Evolutionary conservation across 1,140 invertebrate genomes (phyloP), one percentile per base, ranked within the genome.

Genomic region (Potamilus streckersoni): DNA sequence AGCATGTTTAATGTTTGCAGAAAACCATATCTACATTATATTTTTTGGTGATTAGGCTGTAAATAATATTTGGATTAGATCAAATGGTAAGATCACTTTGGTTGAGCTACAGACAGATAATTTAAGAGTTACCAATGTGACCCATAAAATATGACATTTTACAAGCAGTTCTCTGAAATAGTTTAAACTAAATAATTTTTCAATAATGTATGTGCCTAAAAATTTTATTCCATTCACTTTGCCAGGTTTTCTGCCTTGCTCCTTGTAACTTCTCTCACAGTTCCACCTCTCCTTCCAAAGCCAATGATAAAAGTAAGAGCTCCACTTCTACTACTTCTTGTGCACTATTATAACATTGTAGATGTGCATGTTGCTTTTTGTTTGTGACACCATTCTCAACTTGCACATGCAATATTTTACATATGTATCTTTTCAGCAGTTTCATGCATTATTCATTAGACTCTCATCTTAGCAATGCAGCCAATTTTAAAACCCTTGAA

Each of bases 211-310:
- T 17, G 20, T 67, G 27, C 31, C 71, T 74, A 72, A 38, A 70
- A 31, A 61, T 57, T 71, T 70, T 76, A 65, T 81, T 70, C 74
- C 56, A 67, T 76, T 75, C 70, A 71, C 73, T 69, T 71, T 56
- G 62, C 73, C 78, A 83, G 82, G 82, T 83, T 67, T 83, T 83
- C 68, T 83, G 77, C 76, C 79, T 83, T 64, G 80, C 76, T 65
- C 82, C 82, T 71, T 83, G 82, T 76, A 83, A 81, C 76, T 76
- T 83, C 69, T 81, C 82, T 80, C 78, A 83, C 79, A 81, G 82
- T 74, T 78, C 82, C 69, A 80, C 73, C 72, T 59, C 73, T 70
- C 75, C 78, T 69, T 70, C 79, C 61, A 77, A 66, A 66, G 70
- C 71, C 69, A 83, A 80, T 79, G 82, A 83, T 38, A 83, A 79